A percentile compares a stretch with the other conserved stretches of the same genome.
These are phyloP conservation scores for Agapornis canus DNA, from an alignment of 2,797 vertebrate genomes.

Conservation along the genomic window DNA sequence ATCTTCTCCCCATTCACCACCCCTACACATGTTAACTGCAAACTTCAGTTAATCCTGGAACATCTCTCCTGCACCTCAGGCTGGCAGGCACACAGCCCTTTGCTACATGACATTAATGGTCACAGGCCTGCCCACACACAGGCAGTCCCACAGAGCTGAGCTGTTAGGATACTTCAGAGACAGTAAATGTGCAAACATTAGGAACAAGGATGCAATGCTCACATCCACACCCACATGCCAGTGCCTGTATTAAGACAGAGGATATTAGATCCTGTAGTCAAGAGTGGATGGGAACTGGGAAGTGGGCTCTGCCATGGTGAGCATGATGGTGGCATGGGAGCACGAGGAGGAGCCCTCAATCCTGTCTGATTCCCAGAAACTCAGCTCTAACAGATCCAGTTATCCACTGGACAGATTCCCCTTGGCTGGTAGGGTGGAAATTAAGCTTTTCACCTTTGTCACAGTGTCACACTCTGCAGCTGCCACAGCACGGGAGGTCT, in stretches of 20 bases:
- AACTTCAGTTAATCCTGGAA: neutral
- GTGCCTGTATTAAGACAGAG: neutral
- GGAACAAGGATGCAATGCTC: neutral
- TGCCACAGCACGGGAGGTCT: neutral
- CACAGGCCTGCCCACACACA: accelerated
- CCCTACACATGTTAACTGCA: accelerated
- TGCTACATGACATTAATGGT: accelerated
- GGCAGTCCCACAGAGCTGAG: neutral
- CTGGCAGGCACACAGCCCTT: neutral
- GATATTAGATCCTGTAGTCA: neutral
- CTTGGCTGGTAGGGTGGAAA: neutral
- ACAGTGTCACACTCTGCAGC: accelerated
- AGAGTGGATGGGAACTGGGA: neutral
- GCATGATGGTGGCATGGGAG: neutral
- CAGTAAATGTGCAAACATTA: neutral
- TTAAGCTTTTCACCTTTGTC: neutral
- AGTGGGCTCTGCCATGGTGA: neutral
- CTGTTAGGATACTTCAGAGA: neutral
- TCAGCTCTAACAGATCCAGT: neutral
- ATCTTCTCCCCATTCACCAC: neutral
- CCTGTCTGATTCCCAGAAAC: neutral
- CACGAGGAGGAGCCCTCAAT: accelerated
- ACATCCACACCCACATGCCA: neutral
- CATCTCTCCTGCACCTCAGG: neutral
- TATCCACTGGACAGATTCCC: neutral